Conservation (phyloP, 2,113 vertebrate genomes). For the Ictalurus punctatus region DNA sequence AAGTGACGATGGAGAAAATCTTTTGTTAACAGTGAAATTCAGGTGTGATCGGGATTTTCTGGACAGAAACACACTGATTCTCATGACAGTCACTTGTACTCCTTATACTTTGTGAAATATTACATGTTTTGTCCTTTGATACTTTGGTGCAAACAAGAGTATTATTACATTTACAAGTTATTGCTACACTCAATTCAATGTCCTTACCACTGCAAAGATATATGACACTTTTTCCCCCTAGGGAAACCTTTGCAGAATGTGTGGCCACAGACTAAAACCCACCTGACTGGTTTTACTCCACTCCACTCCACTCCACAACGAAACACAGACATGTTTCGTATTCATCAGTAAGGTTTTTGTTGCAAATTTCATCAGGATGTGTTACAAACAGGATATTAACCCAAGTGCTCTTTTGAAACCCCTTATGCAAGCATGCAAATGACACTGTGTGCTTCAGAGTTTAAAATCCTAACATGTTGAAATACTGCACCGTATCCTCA, state of each 20-base stretch:
- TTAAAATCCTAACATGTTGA: background rate
- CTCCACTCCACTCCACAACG: too few relatives aligned
- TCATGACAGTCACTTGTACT: background rate
- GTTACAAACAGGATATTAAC: constrained; percentile 14
- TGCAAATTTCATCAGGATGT: background rate
- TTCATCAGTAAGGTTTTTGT: background rate
- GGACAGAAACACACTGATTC: background rate
- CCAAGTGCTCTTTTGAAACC: background rate
- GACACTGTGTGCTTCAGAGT: background rate
- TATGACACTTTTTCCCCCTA: background rate
- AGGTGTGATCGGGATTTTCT: background rate
- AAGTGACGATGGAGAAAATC: too few relatives aligned
- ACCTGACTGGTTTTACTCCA: background rate
- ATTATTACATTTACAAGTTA: background rate
- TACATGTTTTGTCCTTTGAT: background rate
- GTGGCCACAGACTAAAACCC: background rate
- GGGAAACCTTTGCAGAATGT: background rate
- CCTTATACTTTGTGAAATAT: background rate
- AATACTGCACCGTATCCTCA: background rate
- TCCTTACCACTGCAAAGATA: background rate
- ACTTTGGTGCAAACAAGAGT: background rate
- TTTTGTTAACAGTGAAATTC: background rate
- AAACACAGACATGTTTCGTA: background rate
- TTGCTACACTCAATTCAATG: background rate
- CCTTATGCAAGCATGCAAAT: background rate